These are phyloP conservation scores for Nicator chloris DNA, from an alignment of 2,113 vertebrate species.

Conservation along the genomic window DNA sequence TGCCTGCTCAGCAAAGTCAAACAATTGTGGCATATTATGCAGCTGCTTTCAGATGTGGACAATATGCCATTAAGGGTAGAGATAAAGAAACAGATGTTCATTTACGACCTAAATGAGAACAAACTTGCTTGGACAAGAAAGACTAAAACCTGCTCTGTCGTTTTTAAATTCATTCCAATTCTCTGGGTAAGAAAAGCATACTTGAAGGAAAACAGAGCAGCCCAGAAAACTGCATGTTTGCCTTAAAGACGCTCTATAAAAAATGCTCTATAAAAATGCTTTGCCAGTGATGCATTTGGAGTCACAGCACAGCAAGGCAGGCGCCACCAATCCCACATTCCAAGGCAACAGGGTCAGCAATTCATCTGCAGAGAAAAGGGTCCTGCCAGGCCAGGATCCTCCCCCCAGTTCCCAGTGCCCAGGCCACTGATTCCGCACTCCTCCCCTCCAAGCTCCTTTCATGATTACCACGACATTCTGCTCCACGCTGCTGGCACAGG, in stretches of 20 bases:
- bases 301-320: background rate
- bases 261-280: background rate
- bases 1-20: conserved; percentile 32
- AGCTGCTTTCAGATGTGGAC: conserved; percentile 34
- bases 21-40: background rate
- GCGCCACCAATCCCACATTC: background rate
- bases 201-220: background rate
- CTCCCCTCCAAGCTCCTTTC: background rate
- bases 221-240: background rate
- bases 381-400: background rate
- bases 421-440: background rate
- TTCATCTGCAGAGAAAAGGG: background rate
- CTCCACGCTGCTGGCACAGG: background rate
- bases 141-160: background rate
- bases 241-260: background rate
- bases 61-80: conserved; percentile 8
- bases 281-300: background rate
- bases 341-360: background rate
- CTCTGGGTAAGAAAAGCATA: background rate
- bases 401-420: background rate
- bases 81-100: conserved; percentile 45
- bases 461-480: background rate
- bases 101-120: conserved; percentile 7
- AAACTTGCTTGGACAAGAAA: background rate
- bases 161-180: background rate